Evolutionary conservation across 2,888 invertebrate species (phyloP), one percentile per base, ranked within the genome.

Genomic region (Hyalella azteca): DNA sequence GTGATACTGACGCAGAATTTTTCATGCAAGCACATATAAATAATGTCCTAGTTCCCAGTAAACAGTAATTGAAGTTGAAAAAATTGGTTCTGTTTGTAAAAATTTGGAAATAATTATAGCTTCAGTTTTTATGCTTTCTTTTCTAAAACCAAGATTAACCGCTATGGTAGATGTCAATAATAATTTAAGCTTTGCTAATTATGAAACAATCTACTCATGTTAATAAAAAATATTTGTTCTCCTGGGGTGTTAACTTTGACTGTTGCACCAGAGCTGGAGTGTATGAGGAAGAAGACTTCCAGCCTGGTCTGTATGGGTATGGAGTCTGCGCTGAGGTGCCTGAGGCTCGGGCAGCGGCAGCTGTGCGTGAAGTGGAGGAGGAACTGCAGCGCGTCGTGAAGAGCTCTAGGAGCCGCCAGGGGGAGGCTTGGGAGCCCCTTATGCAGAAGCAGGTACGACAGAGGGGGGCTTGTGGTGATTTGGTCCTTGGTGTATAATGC

Each of bases 271-370:
- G 93, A 86, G 95, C 94, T 36, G 91, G 93, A 87, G 95, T 96
- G 19, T 95, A 93, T 88, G 95, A 96, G 89, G 95, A 98, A 89
- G 98, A 98, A 89, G 98, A 98, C 87, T 98, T 98, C 87, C 96
- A 98, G 88, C 93, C 95, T 36, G 93, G 95, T 89, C 93, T 93
- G 73, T 97, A 97, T 87, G 95, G 96, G 60, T 96, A 84, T 60
- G 82, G 83, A 19, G 81, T 81, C n/a, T 84, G 83, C 73, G 96
- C 88, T 91, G 93, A 87, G 90, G 91, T 95, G 78, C 93, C 93
- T 2, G 94, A 96, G 86, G 91, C 92, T 81, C 92, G 94, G 87
- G 93, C 93, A 79, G 91, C 93, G 77, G 92, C 93, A 0, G 92
- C 95, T 91, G 89, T 98, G 77, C 91, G 94, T 86, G 95, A 97